Conservation (phyloP, 1,140 invertebrate species). For the Platyura marginata region DNA sequence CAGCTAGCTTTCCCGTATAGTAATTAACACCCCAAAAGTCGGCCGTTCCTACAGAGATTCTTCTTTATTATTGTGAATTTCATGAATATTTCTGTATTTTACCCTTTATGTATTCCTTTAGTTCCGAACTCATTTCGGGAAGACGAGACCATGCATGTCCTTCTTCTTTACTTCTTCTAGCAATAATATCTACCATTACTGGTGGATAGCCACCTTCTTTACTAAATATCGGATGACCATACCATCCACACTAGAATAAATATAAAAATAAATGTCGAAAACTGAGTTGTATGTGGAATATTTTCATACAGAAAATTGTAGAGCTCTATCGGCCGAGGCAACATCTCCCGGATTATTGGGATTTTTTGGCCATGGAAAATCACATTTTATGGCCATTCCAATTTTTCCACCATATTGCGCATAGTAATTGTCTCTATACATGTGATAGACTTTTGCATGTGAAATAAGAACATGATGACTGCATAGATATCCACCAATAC, state of each 20-base stretch:
- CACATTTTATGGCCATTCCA: constrained; percentile 27
- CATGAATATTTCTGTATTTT: too few species aligned
- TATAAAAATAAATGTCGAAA: constrained; percentile 1
- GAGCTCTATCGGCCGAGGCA: not conserved
- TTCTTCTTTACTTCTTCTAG: constrained; percentile 26
- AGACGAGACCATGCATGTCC: constrained; percentile 26
- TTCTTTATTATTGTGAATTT: not conserved
- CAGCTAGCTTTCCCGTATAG: constrained; percentile 26
- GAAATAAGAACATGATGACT: constrained; percentile 32
- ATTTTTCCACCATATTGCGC: constrained; percentile 26
- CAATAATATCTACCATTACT: constrained; percentile 31
- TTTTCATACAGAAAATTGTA: not conserved
- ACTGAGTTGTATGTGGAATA: not conserved
- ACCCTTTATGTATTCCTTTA: too few species aligned
- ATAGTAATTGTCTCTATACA: constrained; percentile 31
- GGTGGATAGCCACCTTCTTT: constrained; percentile 36
- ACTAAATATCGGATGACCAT: constrained; percentile 37
- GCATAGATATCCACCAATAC: constrained; percentile 27
- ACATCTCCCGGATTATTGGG: not conserved
- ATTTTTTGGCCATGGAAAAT: not conserved
- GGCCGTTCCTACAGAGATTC: constrained; percentile 27
- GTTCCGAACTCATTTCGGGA: too few species aligned
- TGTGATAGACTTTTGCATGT: constrained; percentile 32
- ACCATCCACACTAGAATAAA: constrained; percentile 33
- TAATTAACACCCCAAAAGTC: constrained; percentile 33